A percentile compares a stretch with the other conserved stretches of the same genome.
Evolutionary conservation across 1,140 invertebrate genomes (phyloP).

Genomic region (Papilio dardanus): DNA sequence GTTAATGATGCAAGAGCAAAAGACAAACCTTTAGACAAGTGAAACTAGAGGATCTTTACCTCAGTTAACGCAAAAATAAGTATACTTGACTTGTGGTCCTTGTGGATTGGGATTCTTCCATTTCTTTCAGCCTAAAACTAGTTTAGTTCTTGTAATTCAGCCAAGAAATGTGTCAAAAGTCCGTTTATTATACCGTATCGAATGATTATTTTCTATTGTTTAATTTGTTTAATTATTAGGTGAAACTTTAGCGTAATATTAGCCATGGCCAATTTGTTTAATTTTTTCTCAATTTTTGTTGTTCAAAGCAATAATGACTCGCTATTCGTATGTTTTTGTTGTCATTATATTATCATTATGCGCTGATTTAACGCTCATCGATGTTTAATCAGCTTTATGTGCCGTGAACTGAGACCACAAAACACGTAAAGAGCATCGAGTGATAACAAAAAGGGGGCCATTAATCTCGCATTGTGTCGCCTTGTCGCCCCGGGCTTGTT

Average conservation of each 20-base stretch:
- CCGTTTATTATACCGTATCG: neutral
- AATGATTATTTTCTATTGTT: neutral
- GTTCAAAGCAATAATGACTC: conserved; percentile 40
- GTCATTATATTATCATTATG: conserved; percentile 55
- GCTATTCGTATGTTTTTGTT: conserved; percentile 53
- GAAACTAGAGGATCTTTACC: too few species aligned
- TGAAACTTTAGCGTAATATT: neutral
- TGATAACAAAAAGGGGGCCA: conserved; percentile 75
- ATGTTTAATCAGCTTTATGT: conserved; percentile 72
- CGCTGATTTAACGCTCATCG: conserved; percentile 71
- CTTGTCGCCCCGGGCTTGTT: conserved; percentile 71
- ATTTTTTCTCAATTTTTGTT: neutral
- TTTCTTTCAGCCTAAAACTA: too few species aligned
- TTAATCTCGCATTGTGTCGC: conserved; percentile 79
- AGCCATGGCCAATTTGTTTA: neutral
- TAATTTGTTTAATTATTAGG: neutral
- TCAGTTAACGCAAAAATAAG: neutral
- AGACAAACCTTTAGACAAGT: neutral
- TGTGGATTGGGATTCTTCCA: too few species aligned
- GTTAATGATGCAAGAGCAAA: neutral
- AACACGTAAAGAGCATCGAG: conserved; percentile 73
- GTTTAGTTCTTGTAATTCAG: neutral
- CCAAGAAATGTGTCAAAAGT: neutral
- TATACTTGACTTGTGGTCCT: too few species aligned
- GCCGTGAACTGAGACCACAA: conserved; percentile 78